Evolutionary conservation across 2,113 vertebrate genomes (phyloP).

Genomic region (Chionodraco myersi): DNA sequence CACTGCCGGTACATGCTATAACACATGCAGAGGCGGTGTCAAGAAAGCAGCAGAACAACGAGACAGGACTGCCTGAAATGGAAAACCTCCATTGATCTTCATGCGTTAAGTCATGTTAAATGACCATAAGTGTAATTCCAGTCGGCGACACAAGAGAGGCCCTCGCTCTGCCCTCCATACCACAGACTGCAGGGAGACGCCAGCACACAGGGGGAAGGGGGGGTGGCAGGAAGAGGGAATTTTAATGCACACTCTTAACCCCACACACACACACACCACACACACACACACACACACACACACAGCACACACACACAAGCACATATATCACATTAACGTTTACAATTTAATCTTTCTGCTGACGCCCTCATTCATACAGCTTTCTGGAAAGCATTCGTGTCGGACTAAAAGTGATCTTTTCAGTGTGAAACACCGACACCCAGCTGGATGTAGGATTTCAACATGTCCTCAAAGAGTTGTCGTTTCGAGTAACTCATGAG

Average conservation of each 20-base stretch:
- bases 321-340: conserved; percentile 52
- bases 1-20: background rate
- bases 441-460: conserved; percentile 33
- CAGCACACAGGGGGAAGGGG: conserved; percentile 27
- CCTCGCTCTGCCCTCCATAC: conserved; percentile 70
- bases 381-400: conserved; percentile 44
- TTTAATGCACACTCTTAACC: conserved; percentile 56
- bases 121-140: conserved; percentile 77
- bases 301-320: conserved; percentile 14
- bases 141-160: conserved; percentile 70
- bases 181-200: conserved; percentile 75
- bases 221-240: conserved; percentile 50
- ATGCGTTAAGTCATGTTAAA: conserved; percentile 69
- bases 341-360: conserved; percentile 59
- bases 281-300: conserved; percentile 13
- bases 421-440: conserved; percentile 27
- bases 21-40: conserved; percentile 2
- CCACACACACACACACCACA: background rate
- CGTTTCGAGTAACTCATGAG: conserved; percentile 18
- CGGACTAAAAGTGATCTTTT: conserved; percentile 18
- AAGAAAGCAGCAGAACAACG: background rate
- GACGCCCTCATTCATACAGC: conserved; percentile 40
- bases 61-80: conserved; percentile 35
- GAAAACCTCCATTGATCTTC: conserved; percentile 53
- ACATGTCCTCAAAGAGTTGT: conserved; percentile 33